Evolutionary conservation across 2,888 invertebrate species (phyloP), one percentile per base, ranked within the genome.

Genomic region (Falcaria lacertinaria): DNA sequence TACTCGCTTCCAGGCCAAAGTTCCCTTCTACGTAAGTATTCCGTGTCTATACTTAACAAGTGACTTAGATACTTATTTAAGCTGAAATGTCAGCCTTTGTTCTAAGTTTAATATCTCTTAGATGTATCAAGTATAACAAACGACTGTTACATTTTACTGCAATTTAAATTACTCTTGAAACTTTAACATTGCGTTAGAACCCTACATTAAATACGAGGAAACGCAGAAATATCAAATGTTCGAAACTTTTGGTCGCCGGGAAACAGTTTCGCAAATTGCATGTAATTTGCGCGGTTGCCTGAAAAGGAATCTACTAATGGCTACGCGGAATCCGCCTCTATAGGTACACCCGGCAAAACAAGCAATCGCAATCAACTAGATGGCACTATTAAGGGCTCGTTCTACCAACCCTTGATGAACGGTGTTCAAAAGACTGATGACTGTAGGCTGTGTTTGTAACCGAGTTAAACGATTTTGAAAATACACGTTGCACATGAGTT

Each of bases 181-280:
- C 47, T 59, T 52, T 37, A 42, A 40, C 39, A 56, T 56, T 56
- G 48, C 50, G 53, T 59, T 53, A 54, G 39, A 47, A 46, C 51
- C 25, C 50, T 57, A 57, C 48, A 54, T 57, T 54, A 54, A 54
- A 54, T 51, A 49, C 45, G 44, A 45, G 48, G 41, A 49, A 51
- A 47, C 46, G 54, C 56, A 66, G 68, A 71, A 74, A 74, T 72
- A 77, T 76, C 72, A 73, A 71, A 78, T 60, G 73, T 66, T 63
- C 60, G 54, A 69, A 80, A 74, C 63, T 79, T 76, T 72, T 41
- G 64, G 70, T 69, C 59, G 64, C 50, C 50, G 55, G 61, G 60
- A 70, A 71, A 71, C 71, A 65, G 70, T 75, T 74, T 60, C 64
- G 67, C 72, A 79, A 83, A 80, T 79, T 76, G 74, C 71, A 73